Base-by-base conservation (phyloP, 1,140 invertebrate species). In the Drosophila funebris region DNA sequence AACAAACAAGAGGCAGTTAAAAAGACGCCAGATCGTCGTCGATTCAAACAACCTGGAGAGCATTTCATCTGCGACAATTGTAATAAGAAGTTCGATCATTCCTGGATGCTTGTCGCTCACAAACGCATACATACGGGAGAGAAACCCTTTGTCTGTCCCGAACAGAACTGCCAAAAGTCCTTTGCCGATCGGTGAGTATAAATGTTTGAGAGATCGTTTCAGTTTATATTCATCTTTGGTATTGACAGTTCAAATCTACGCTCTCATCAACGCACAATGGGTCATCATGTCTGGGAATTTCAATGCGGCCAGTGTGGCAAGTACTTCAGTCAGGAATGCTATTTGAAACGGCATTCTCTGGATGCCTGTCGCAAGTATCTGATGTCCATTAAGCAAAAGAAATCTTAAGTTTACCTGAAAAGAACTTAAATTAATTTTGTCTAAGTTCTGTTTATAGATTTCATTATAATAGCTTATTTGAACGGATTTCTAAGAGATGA, bases 311-410 rank as follows among this genome's bases (percentile, higher is more conserved):
- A 93, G 50, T 95, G 95, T 73, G 94, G 93, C 37, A 95, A 96
- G 77, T 94, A 95, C 9, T 96, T 96, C 90, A 96, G 95, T 16
- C 95, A 96, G 91, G 93, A 94, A 54, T 93, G 94, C 8, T 96
- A 96, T 78, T 90, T 96, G 9, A 95, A 96, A 78, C 93, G 96
- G 5, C 96, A 96, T 76, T 93, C 94, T 37, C 91, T 94, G 1
- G 94, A 95, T 67, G 95, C 96, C 2, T 96, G 96, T 78, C 92
- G 93, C 16, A 95, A 95, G 83, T 95, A 87, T 56, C 62, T 91
- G 6, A 48, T 88, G 44, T 43, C 57, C 2, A 33, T 33, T 0
- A 68, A 64, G 4, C 53, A 62, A 2, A 87, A 57, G 48, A 88
- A 67, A 22, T 7, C 6, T 0, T 20, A 33, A 14, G 14, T 9